A percentile compares a stretch with the other conserved stretches of the same genome.
Evolutionary conservation across 2,113 vertebrate species (phyloP).

Genomic region (Morone chrysops): DNA sequence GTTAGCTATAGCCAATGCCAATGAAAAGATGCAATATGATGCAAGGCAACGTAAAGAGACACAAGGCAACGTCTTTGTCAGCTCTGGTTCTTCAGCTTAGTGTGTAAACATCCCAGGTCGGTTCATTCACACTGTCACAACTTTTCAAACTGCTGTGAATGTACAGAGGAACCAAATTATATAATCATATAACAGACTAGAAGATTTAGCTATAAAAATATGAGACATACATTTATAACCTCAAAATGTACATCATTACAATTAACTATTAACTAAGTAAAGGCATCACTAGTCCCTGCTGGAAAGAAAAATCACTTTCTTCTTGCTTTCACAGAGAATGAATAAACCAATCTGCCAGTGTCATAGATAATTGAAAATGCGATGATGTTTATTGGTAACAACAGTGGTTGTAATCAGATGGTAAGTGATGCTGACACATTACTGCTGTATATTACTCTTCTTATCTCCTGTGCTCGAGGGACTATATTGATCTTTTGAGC

Average conservation of each 20-base stretch:
- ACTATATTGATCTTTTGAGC: constrained; percentile 44
- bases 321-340: constrained; percentile 19
- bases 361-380: constrained; percentile 46
- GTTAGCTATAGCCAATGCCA: too few species aligned
- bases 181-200: too few species aligned
- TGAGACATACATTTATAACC: too few species aligned
- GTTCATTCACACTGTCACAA: neutral
- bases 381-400: constrained; percentile 42
- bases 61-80: neutral
- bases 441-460: constrained; percentile 47
- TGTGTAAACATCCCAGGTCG: neutral
- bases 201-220: neutral
- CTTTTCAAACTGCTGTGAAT: neutral
- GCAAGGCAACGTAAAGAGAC: neutral
- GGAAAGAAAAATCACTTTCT: neutral
- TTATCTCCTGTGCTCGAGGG: constrained; percentile 41
- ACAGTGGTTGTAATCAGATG: constrained; percentile 47
- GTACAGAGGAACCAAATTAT: neutral
- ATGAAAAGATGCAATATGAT: neutral
- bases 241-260: too few species aligned
- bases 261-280: neutral
- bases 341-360: constrained; percentile 7
- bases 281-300: neutral
- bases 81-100: neutral
- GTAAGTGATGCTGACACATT: constrained; percentile 53